These are phyloP conservation scores for Oceanites oceanicus DNA, from an alignment of 2,113 vertebrate species.

Conservation along the genomic window DNA sequence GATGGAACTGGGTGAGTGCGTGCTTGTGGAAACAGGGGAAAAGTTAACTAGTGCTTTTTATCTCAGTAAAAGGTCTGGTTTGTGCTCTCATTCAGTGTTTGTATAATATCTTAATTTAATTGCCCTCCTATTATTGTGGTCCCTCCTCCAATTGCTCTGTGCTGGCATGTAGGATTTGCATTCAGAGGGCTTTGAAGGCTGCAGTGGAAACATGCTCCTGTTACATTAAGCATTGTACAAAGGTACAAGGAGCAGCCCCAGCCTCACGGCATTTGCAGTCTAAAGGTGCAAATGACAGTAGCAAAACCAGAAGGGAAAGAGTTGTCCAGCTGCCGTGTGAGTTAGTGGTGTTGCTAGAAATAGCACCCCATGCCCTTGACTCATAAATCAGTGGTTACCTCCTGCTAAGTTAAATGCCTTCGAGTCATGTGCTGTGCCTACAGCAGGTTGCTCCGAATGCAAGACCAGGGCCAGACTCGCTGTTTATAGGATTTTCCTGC, in stretches of 20 bases:
- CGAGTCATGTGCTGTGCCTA: not conserved
- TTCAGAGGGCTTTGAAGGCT: not conserved
- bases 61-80: not conserved
- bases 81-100: not conserved
- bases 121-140: not conserved
- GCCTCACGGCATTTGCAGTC: not conserved
- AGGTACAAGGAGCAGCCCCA: not conserved
- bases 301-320: not conserved
- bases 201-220: not conserved
- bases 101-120: not conserved
- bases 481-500: not conserved
- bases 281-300: not conserved
- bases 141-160: not conserved
- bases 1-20: not conserved
- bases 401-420: not conserved
- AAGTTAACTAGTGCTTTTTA: not conserved
- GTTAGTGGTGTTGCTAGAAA: not conserved
- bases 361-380: not conserved
- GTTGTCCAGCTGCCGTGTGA: not conserved
- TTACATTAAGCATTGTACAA: not conserved
- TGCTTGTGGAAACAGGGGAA: not conserved
- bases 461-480: not conserved
- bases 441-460: not conserved
- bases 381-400: constrained; percentile 12
- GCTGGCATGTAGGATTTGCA: not conserved